Evolutionary conservation across 2,797 vertebrate species (phyloP), one percentile per base, ranked within the genome.

Genomic region (Mormyrops boulengeri): DNA sequence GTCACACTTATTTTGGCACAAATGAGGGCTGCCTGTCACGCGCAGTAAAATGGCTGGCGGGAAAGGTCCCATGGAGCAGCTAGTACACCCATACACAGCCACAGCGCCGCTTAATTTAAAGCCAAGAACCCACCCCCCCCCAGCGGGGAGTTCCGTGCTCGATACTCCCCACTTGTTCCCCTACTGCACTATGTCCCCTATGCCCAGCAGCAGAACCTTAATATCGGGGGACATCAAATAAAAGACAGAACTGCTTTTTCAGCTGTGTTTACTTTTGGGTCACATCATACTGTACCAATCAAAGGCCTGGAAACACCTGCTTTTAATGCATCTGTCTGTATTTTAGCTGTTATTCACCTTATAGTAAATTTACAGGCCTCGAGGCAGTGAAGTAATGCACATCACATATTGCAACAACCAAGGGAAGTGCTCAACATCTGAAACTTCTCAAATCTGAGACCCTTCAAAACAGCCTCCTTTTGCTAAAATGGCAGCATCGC

Each of bases 1-100:
- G 91, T 93, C 92, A 93, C 90, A 94, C 93, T 93, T 90, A 94
- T 60, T 92, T 57, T 88, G 91, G 92, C 92, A 94, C 93, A 94
- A 94, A 93, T 41, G 73, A 44, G 73, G 38, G 38, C 38, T n/a
- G 17, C 41, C 38, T n/a, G 41, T 44, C 41, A n/a, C 2, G 2
- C 73, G 26, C 38, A 80, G 19, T 17, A 77, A 77, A 41, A 41
- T 4, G 4, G 12, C 38, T 8, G 38, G 73, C 17, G 19, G 41
- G 73, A 19, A 14, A 44, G 0, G 12, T n/a, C 4, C 6, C 57
- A 60, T 1, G 2, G 73, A 80, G 73, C 38, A 3, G 38, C 38
- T 80, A 5, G 34, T 38, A 19, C 38, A 80, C 17, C 1, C 73
- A 80, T n/a, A 44, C 17, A 41, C 73, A 44, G 73, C 14, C 17